A percentile compares a stretch with the other conserved stretches of the same genome.
These are phyloP conservation scores for Girardinus metallicus DNA, from an alignment of 2,797 vertebrate species.

Conservation along the genomic window DNA sequence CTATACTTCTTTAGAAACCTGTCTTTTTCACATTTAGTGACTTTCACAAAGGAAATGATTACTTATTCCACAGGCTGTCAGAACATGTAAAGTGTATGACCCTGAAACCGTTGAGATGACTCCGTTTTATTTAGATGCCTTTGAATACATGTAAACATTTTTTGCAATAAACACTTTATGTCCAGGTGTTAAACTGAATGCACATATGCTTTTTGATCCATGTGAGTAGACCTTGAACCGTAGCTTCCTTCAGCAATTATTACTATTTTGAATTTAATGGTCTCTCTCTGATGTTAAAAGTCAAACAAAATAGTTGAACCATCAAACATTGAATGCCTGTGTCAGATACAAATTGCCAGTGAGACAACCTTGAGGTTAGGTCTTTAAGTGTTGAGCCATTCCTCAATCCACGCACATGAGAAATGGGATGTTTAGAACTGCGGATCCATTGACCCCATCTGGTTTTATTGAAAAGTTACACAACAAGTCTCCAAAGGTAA, in stretches of 20 bases:
- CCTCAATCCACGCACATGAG: not conserved
- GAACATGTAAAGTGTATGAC: not conserved
- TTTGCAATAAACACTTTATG: not conserved
- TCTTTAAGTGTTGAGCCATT: not conserved
- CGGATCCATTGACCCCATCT: not conserved
- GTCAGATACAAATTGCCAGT: not conserved
- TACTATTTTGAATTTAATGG: not conserved
- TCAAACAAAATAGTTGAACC: not conserved
- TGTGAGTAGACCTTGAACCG: not conserved
- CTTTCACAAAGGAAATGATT: too few relatives aligned
- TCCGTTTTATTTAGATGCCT: not conserved
- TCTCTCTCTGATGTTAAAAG: not conserved
- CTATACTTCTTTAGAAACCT: not conserved
- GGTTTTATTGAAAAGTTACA: not conserved
- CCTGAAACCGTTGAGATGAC: not conserved
- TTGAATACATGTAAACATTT: not conserved
- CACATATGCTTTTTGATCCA: not conserved
- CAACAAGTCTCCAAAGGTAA: not conserved
- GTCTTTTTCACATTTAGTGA: too few relatives aligned
- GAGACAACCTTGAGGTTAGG: not conserved
- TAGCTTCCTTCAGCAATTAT: not conserved
- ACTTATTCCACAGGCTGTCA: too few relatives aligned
- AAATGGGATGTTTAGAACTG: too few relatives aligned
- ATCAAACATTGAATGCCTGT: too few relatives aligned
- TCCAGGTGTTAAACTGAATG: not conserved